Conservation (phyloP, 2,113 vertebrate genomes). For the Takifugu flavidus region DNA sequence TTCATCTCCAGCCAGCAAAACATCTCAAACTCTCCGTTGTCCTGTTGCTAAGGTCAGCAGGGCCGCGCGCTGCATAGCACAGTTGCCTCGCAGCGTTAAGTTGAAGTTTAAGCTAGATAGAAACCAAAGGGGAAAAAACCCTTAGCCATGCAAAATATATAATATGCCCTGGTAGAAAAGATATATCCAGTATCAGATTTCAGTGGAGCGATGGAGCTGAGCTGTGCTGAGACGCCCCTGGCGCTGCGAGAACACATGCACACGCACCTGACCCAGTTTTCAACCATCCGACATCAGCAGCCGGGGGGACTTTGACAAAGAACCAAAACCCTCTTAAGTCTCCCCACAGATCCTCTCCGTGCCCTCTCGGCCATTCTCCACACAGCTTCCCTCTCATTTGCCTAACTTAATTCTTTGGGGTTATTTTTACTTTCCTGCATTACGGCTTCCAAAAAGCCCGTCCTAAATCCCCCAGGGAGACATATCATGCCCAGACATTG, state of each 20-base stretch:
- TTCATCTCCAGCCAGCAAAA: no score
- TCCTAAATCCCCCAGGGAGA: constrained; percentile 19
- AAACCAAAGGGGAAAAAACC: no score
- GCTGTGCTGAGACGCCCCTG: constrained; percentile 6
- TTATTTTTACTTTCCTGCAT: constrained; percentile 2
- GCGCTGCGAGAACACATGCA: constrained; percentile 6
- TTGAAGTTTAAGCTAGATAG: no score
- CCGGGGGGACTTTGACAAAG: not conserved
- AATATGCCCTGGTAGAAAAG: no score
- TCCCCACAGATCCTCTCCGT: constrained; percentile 15
- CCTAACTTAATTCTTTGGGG: not conserved
- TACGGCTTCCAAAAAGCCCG: not conserved
- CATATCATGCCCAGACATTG: constrained; percentile 6
- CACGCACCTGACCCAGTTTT: constrained; percentile 58
- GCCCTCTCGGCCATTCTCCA: constrained; percentile 24
- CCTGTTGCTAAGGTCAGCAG: no score
- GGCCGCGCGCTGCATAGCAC: no score
- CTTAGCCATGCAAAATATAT: no score
- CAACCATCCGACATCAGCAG: constrained; percentile 12
- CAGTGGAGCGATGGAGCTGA: no score
- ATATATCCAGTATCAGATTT: no score
- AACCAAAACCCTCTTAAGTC: constrained; percentile 9
- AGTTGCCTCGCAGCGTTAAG: no score
- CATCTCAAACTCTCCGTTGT: no score
- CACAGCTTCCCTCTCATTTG: constrained; percentile 1